phyloP scores from a whole-genome alignment of 2,113 vertebrate species.

The Calidris pugnax region DNA sequence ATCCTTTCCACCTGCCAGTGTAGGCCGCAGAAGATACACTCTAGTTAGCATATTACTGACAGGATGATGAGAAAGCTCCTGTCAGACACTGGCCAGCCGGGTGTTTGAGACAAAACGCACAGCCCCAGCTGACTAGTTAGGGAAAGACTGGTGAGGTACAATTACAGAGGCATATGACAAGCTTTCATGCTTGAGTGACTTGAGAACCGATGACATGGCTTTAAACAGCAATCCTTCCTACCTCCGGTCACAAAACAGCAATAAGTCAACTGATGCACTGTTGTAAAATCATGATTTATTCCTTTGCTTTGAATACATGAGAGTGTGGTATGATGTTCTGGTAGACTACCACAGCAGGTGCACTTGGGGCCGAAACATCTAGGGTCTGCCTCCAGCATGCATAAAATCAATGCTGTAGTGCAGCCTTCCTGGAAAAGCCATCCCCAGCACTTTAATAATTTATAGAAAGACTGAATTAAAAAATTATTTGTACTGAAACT shows the following conservation, averaged over 20 bases:
- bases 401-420: constrained; percentile 64
- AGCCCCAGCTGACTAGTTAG: constrained; percentile 97
- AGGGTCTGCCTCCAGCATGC: constrained; percentile 76
- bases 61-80: constrained; percentile 92
- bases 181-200: constrained; percentile 88
- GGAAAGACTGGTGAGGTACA: constrained; percentile 86
- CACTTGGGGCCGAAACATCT: constrained; percentile 77
- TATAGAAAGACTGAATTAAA: background rate
- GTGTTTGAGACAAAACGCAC: constrained; percentile 75
- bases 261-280: constrained; percentile 90
- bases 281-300: constrained; percentile 97
- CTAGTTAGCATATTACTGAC: constrained; percentile 97
- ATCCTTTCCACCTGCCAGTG: constrained; percentile 79
- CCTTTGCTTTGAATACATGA: constrained; percentile 87
- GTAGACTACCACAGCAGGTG: constrained; percentile 83
- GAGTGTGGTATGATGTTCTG: constrained; percentile 77
- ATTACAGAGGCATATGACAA: constrained; percentile 95
- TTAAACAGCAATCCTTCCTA: constrained; percentile 85
- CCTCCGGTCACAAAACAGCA: constrained; percentile 90
- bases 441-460: background rate
- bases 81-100: constrained; percentile 85
- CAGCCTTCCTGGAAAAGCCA: background rate
- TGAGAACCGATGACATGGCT: constrained; percentile 82
- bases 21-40: constrained; percentile 78
- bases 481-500: background rate